Evolutionary conservation across 2,113 vertebrate species (phyloP).

Genomic region (Macrotis lagotis): DNA sequence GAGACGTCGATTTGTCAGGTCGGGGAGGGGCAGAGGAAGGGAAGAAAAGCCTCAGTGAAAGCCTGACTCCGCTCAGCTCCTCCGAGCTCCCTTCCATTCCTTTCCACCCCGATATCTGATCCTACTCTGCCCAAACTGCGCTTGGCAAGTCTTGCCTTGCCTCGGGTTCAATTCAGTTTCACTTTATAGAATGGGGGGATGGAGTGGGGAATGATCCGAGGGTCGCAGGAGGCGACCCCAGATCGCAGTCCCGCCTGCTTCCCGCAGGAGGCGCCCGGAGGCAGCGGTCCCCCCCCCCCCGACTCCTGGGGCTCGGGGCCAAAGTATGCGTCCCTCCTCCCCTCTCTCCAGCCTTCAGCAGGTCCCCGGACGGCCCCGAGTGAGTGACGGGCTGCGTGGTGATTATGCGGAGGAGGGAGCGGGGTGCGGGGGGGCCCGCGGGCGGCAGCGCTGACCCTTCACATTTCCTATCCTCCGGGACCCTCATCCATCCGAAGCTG

Average conservation of each 20-base stretch:
- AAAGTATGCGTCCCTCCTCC: background rate
- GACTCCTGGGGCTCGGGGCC: background rate
- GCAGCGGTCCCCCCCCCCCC: slow-evolving; percentile 36
- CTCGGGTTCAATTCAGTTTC: slow-evolving; percentile 28
- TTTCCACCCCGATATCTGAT: background rate
- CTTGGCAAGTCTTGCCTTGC: slow-evolving; percentile 46
- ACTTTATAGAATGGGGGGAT: background rate
- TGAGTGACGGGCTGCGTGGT: slow-evolving; percentile 73
- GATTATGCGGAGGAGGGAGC: slow-evolving; percentile 58
- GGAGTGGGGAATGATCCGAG: background rate
- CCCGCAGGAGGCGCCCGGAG: slow-evolving; percentile 42
- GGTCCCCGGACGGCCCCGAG: slow-evolving; percentile 52
- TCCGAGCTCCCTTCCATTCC: slow-evolving; percentile 18
- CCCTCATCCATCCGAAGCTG: slow-evolving; percentile 81
- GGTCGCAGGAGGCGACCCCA: background rate
- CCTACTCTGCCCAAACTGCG: slow-evolving; percentile 22
- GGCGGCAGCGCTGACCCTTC: slow-evolving; percentile 76
- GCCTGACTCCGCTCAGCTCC: slow-evolving; percentile 60
- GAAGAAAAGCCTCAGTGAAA: slow-evolving; percentile 78
- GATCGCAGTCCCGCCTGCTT: background rate
- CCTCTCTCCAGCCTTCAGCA: background rate
- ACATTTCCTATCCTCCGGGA: slow-evolving; percentile 79
- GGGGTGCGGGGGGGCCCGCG: slow-evolving; percentile 70
- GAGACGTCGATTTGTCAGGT: slow-evolving; percentile 87
- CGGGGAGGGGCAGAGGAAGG: slow-evolving; percentile 60